Percentiles rank a stretch among this genome's conserved stretches.
phyloP scores from a whole-genome alignment of 2,113 vertebrate species.

The Lagopus muta region DNA sequence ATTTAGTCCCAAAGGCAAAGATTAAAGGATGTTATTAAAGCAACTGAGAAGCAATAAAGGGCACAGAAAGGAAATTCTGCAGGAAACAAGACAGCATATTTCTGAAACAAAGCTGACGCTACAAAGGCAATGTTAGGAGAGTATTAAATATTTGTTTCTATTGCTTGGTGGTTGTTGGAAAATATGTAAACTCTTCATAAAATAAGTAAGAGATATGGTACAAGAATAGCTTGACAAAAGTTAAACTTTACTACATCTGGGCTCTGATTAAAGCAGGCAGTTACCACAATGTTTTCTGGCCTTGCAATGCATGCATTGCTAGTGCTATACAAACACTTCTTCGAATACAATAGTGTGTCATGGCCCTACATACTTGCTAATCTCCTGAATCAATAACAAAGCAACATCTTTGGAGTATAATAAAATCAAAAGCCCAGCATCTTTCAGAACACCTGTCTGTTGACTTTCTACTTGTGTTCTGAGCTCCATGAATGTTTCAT shows the following conservation, averaged over 20 bases:
- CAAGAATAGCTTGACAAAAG: neutral
- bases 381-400: neutral
- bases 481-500: neutral
- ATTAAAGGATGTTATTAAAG: constrained; percentile 7
- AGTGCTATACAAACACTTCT: neutral
- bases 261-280: constrained; percentile 1
- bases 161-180: neutral
- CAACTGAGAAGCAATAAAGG: neutral
- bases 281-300: neutral
- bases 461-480: neutral
- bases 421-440: neutral
- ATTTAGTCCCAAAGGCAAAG: neutral
- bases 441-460: neutral
- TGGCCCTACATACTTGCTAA: neutral
- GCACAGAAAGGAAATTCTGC: neutral
- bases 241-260: neutral
- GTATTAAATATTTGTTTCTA: neutral
- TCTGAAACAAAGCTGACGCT: neutral
- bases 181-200: neutral
- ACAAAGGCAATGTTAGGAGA: neutral
- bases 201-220: neutral
- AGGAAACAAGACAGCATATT: neutral
- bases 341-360: neutral
- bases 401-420: neutral
- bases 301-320: neutral